Conservation (phyloP, 2,797 vertebrate species). For the Scomberomorus guttatus region DNA sequence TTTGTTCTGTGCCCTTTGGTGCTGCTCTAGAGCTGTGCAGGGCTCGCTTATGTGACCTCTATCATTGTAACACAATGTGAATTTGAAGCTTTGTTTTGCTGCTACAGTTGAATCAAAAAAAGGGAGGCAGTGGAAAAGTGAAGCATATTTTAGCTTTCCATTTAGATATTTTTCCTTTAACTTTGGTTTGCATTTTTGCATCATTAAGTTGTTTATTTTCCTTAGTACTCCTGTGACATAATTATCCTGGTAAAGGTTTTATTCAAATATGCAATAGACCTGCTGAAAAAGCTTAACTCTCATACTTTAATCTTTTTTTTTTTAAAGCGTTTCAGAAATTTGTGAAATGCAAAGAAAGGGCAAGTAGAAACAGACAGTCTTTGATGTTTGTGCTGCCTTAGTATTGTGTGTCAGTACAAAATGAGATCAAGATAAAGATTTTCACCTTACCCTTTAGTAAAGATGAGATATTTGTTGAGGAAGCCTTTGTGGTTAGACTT, state of each 20-base stretch:
- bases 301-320: constrained; percentile 71
- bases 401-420: constrained; percentile 72
- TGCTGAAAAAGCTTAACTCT: constrained; percentile 68
- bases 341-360: constrained; percentile 70
- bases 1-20: constrained; percentile 84
- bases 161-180: constrained; percentile 63
- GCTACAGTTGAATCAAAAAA: constrained; percentile 69
- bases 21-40: constrained; percentile 74
- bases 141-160: constrained; percentile 57
- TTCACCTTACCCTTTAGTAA: constrained; percentile 72
- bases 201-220: constrained; percentile 79
- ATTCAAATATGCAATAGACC: constrained; percentile 71
- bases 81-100: constrained; percentile 84
- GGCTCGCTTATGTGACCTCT: constrained; percentile 81
- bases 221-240: constrained; percentile 69
- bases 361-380: constrained; percentile 60
- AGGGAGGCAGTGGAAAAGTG: constrained; percentile 40
- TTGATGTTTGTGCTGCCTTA: constrained; percentile 76
- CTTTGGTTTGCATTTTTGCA: constrained; percentile 67
- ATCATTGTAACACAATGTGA: constrained; percentile 79
- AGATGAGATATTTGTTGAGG: constrained; percentile 80
- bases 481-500: constrained; percentile 81
- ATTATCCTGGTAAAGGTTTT: constrained; percentile 73
- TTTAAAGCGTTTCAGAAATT: constrained; percentile 57
- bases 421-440: constrained; percentile 77